Conservation (phyloP, 53 echinoderm and acorn worm genomes). For the Holothuria scabra region DNA sequence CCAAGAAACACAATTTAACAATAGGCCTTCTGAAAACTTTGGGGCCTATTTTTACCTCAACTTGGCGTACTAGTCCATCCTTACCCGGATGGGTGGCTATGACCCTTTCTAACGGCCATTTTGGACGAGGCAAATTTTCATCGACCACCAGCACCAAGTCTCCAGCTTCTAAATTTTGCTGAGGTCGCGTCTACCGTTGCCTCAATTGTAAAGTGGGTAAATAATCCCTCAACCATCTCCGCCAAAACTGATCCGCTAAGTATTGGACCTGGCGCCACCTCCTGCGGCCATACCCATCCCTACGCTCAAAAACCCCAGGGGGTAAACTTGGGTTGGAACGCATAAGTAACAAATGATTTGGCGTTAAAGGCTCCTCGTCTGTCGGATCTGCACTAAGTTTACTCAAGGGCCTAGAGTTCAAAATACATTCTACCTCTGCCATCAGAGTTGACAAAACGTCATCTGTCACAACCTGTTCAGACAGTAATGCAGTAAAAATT, state of each 20-base stretch:
- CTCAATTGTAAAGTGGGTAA: slow-evolving; percentile 4
- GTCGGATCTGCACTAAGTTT: background rate
- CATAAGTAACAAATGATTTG: background rate
- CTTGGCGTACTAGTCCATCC: slow-evolving; percentile 8
- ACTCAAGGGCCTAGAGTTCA: background rate
- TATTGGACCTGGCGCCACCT: background rate
- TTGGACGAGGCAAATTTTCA: slow-evolving; percentile 14
- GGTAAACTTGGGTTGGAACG: too few species aligned
- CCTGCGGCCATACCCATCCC: slow-evolving; percentile 1
- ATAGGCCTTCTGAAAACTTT: slow-evolving; percentile 8
- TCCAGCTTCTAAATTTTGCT: slow-evolving; percentile 25
- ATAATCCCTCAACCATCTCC: background rate
- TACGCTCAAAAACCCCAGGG: background rate
- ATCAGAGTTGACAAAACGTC: background rate
- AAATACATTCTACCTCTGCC: background rate
- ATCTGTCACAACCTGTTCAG: too few species aligned
- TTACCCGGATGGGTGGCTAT: background rate
- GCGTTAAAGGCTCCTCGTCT: background rate
- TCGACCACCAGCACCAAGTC: too few species aligned
- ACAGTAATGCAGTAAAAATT: background rate
- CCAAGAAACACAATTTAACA: background rate
- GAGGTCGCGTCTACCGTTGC: slow-evolving; percentile 16
- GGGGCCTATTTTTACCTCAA: slow-evolving; percentile 9
- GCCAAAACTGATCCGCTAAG: background rate
- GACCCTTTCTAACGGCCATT: slow-evolving; percentile 5